Percentiles rank a stretch among this genome's conserved stretches.
Evolutionary conservation across 2,797 vertebrate species (phyloP).

Genomic region (Sebastes matsubarae): DNA sequence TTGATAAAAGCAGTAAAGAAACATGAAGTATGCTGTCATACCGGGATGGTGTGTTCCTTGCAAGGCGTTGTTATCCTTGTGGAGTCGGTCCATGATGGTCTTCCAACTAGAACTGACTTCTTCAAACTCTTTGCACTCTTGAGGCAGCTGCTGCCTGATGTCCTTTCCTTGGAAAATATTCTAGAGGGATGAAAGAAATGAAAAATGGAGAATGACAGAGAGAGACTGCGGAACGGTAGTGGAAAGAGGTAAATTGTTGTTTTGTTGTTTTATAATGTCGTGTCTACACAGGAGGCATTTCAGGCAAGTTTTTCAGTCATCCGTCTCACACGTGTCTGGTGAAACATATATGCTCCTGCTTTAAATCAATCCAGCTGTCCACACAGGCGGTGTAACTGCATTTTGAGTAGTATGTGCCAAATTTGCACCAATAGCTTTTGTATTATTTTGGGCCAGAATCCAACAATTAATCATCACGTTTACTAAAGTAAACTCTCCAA

Average conservation of each 20-base stretch:
- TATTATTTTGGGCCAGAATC: too few species aligned
- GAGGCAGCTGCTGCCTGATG: constrained; percentile 88
- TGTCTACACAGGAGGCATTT: not conserved
- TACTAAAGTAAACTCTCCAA: not conserved
- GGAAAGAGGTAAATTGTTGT: not conserved
- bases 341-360: fast-evolving
- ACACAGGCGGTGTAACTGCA: not conserved
- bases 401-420: not conserved
- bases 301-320: not conserved
- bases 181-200: constrained; percentile 62
- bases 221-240: not conserved
- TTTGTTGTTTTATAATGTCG: not conserved
- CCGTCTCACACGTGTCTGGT: not conserved
- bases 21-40: constrained; percentile 46
- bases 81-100: constrained; percentile 82
- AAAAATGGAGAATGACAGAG: not conserved
- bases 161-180: constrained; percentile 93
- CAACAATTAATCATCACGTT: not conserved
- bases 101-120: constrained; percentile 87
- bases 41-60: constrained; percentile 86
- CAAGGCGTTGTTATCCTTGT: constrained; percentile 84
- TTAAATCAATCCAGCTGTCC: not conserved
- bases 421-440: not conserved
- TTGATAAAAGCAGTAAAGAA: not conserved
- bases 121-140: constrained; percentile 86